Conservation (phyloP, 2,888 invertebrate species). For the Oligia latruncula region DNA sequence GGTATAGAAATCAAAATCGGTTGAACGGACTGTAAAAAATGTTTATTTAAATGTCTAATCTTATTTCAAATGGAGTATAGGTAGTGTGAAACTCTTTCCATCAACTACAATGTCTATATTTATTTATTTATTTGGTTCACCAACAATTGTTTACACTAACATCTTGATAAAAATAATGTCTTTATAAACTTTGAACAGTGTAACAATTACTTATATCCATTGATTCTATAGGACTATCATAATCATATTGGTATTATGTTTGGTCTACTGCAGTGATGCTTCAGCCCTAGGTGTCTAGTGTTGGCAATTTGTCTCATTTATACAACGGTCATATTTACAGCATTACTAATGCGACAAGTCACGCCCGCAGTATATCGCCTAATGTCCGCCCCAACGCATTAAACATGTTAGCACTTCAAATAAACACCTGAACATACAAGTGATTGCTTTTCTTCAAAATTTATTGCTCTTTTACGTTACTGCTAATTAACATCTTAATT, state of each 20-base stretch:
- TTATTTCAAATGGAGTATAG: background rate
- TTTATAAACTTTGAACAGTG: too few species aligned
- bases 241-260: background rate
- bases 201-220: background rate
- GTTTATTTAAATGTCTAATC: too few species aligned
- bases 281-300: background rate
- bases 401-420: slow-evolving; percentile 21
- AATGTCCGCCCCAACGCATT: background rate
- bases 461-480: background rate
- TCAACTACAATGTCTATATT: background rate
- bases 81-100: background rate
- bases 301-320: background rate
- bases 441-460: background rate
- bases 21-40: too few species aligned
- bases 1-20: too few species aligned
- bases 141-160: too few species aligned
- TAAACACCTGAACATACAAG: background rate
- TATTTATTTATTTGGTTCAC: too few species aligned
- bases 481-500: background rate
- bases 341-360: background rate
- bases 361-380: background rate
- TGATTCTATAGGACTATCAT: background rate
- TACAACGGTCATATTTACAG: slow-evolving; percentile 1
- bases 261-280: background rate
- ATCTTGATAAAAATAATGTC: too few species aligned